Evolutionary conservation across 1,140 invertebrate species (phyloP).

Genomic region (Tetragnatha versicolor): DNA sequence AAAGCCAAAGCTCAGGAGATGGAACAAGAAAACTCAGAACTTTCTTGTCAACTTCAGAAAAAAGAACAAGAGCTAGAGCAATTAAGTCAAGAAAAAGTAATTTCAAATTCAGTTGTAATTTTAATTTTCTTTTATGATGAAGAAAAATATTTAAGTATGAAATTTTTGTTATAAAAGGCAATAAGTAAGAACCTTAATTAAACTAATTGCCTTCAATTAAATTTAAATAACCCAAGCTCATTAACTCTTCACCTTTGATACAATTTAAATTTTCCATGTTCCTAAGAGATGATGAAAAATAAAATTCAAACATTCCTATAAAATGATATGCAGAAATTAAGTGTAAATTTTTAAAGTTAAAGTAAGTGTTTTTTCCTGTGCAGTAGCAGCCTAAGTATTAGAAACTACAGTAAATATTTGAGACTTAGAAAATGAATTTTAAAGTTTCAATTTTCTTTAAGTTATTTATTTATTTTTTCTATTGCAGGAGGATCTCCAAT

Average conservation of each 20-base stretch:
- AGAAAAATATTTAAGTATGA: background rate
- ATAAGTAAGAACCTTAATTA: background rate
- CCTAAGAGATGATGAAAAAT: too few species aligned
- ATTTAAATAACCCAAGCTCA: background rate
- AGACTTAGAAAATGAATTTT: background rate
- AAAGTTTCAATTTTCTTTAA: background rate
- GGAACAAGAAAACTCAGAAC: conserved; percentile 86
- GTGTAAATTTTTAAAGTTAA: too few species aligned
- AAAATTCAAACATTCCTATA: too few species aligned
- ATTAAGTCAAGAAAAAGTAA: conserved; percentile 83
- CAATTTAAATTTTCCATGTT: too few species aligned
- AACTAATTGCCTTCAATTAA: background rate
- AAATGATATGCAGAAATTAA: too few species aligned
- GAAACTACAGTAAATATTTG: background rate
- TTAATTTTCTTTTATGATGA: background rate
- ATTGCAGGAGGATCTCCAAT: conserved; percentile 83
- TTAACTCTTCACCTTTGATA: too few species aligned
- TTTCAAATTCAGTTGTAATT: background rate
- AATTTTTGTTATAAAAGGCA: background rate
- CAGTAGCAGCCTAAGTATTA: background rate
- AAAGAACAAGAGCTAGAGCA: conserved; percentile 93
- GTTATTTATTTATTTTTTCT: background rate
- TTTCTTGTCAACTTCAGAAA: conserved; percentile 83
- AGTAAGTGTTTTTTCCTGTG: background rate
- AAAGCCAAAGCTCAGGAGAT: conserved; percentile 85